A percentile compares a stretch with the other conserved stretches of the same genome.
Conservation (phyloP, 2,797 vertebrate species). For the Centropyge bicolor region DNA sequence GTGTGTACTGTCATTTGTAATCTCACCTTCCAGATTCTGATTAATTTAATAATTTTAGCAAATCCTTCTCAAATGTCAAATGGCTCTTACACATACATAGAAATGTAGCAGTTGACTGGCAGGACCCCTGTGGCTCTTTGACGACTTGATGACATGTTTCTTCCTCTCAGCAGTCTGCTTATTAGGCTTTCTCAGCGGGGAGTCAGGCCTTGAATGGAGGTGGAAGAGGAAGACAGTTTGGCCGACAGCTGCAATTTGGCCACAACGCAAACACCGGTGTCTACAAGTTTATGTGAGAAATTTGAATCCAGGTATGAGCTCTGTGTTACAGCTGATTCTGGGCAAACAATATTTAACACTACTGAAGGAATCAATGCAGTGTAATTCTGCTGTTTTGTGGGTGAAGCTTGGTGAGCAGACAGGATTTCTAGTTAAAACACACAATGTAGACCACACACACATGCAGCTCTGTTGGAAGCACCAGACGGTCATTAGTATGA, state of each 20-base stretch:
- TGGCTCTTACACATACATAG: constrained; percentile 21
- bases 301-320: constrained; percentile 11
- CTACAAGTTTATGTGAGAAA: constrained; percentile 19
- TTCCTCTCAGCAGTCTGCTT: constrained; percentile 71
- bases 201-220: constrained; percentile 48
- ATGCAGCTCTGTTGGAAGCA: background rate
- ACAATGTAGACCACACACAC: constrained; percentile 21
- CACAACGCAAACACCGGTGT: constrained; percentile 51
- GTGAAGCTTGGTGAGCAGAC: background rate
- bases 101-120: constrained; percentile 35
- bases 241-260: constrained; percentile 75
- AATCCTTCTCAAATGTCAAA: constrained; percentile 8
- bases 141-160: constrained; percentile 73
- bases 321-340: background rate
- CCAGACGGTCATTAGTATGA: background rate
- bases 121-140: constrained; percentile 68
- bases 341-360: background rate
- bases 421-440: background rate
- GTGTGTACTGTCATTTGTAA: background rate
- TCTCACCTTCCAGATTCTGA: background rate
- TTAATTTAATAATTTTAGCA: constrained; percentile 10
- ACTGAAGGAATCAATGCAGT: background rate
- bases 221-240: constrained; percentile 71
- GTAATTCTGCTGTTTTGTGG: background rate
- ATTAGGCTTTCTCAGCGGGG: constrained; percentile 71